Evolutionary conservation across 2,888 invertebrate genomes (phyloP).

Genomic region (Drosophila helvetica): DNA sequence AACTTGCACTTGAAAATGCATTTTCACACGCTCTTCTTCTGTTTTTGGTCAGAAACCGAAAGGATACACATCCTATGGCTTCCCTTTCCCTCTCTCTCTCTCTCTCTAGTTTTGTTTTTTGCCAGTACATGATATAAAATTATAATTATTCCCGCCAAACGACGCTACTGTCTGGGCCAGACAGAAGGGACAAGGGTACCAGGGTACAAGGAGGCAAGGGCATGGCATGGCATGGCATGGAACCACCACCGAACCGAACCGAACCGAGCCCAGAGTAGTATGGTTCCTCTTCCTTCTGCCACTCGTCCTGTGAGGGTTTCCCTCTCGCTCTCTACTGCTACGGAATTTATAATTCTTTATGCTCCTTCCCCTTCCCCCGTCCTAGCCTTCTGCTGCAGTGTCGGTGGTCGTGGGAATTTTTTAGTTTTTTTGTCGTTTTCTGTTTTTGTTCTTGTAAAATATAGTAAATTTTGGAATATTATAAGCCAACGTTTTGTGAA

Average conservation of each 20-base stretch:
- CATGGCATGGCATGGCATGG: slow-evolving; percentile 22
- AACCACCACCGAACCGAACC: slow-evolving; percentile 64
- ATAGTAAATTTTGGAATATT: slow-evolving; percentile 32
- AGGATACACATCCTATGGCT: slow-evolving; percentile 73
- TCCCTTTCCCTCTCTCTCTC: slow-evolving; percentile 35
- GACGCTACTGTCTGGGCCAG: slow-evolving; percentile 39
- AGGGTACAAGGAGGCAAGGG: slow-evolving; percentile 25
- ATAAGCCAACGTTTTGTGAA: slow-evolving; percentile 36
- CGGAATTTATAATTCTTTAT: slow-evolving; percentile 70
- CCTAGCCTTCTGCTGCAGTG: slow-evolving; percentile 34
- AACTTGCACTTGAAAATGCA: slow-evolving; percentile 50
- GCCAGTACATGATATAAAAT: slow-evolving; percentile 73
- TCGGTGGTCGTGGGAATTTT: slow-evolving; percentile 70
- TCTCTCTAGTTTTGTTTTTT: not conserved
- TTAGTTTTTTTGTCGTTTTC: slow-evolving; percentile 9
- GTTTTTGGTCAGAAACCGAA: slow-evolving; percentile 39
- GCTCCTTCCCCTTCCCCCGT: slow-evolving; percentile 15
- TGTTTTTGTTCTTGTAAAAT: slow-evolving; percentile 9
- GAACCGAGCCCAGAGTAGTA: slow-evolving; percentile 35
- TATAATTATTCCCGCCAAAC: slow-evolving; percentile 77
- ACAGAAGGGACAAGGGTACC: not conserved
- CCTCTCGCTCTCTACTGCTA: slow-evolving; percentile 32
- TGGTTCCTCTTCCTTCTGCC: slow-evolving; percentile 13
- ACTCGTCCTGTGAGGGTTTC: slow-evolving; percentile 40
- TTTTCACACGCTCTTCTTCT: slow-evolving; percentile 68